These are phyloP conservation scores for Anastrepha obliqua DNA, from an alignment of 1,140 invertebrate species.

Conservation along the genomic window DNA sequence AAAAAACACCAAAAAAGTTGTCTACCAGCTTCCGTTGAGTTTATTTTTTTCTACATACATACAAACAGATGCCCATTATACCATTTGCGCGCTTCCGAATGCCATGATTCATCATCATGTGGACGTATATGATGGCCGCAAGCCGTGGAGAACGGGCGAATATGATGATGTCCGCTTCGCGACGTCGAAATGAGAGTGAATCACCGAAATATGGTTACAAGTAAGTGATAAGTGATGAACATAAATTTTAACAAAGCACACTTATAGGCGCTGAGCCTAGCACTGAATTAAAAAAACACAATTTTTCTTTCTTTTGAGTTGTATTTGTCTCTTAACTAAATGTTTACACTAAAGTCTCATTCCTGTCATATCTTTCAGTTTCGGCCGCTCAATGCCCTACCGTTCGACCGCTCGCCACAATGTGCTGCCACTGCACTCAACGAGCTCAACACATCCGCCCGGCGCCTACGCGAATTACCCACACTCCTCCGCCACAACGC, in stretches of 20 bases:
- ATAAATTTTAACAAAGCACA: too few species aligned
- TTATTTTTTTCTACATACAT: not conserved
- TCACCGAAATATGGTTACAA: slow-evolving; percentile 73
- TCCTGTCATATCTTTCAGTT: not conserved
- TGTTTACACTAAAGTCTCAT: not conserved
- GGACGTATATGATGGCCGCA: slow-evolving; percentile 78
- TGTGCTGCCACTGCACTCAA: slow-evolving; percentile 46
- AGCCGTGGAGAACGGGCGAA: slow-evolving; percentile 76
- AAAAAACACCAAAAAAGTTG: not conserved
- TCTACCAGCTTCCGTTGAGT: not conserved
- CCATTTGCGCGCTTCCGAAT: slow-evolving; percentile 4
- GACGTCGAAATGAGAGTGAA: slow-evolving; percentile 68
- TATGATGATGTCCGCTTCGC: slow-evolving; percentile 69
- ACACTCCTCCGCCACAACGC: not conserved
- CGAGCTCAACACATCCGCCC: slow-evolving; percentile 16
- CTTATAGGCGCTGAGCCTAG: too few species aligned
- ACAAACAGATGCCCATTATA: not conserved
- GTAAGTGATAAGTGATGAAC: slow-evolving; percentile 60
- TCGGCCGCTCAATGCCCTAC: slow-evolving; percentile 35
- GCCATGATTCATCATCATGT: slow-evolving; percentile 74
- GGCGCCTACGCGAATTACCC: not conserved
- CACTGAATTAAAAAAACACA: too few species aligned
- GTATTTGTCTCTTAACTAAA: too few species aligned
- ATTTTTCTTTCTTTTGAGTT: too few species aligned
- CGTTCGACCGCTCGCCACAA: slow-evolving; percentile 19